Conservation (phyloP, 2,888 invertebrate species). For the Abrostola triplasia region DNA sequence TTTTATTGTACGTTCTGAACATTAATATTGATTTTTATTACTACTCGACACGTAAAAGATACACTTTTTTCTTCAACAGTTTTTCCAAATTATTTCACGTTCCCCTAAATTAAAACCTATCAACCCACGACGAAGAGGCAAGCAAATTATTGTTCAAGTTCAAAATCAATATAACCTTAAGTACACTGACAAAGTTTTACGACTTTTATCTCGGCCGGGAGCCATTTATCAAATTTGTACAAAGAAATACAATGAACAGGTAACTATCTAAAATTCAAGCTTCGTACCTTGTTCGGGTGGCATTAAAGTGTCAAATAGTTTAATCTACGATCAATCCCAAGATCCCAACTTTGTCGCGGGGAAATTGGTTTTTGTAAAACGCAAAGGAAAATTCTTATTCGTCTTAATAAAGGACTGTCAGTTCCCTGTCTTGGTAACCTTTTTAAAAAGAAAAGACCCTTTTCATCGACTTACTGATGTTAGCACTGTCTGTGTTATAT, state of each 20-base stretch:
- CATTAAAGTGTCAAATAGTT: constrained; percentile 50
- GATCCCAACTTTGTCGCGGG: constrained; percentile 40
- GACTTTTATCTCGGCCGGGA: constrained; percentile 59
- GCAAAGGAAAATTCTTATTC: constrained; percentile 32
- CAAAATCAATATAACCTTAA: constrained; percentile 59
- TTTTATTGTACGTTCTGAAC: too few relatives aligned
- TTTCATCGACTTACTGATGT: constrained; percentile 36
- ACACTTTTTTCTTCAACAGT: not conserved
- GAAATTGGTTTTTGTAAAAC: constrained; percentile 36
- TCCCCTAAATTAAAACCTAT: constrained; percentile 9
- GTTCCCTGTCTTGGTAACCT: constrained; percentile 39
- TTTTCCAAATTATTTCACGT: not conserved
- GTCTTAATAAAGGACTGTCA: constrained; percentile 47
- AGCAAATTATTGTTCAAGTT: constrained; percentile 47
- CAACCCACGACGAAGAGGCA: constrained; percentile 13
- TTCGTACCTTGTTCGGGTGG: constrained; percentile 18
- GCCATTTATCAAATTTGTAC: constrained; percentile 62
- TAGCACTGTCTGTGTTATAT: constrained; percentile 35
- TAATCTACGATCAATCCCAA: constrained; percentile 50
- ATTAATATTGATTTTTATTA: too few relatives aligned
- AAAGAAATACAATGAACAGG: constrained; percentile 61
- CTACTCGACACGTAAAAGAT: not conserved
- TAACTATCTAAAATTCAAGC: constrained; percentile 42
- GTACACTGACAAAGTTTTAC: constrained; percentile 53
- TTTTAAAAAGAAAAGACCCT: constrained; percentile 40